Conservation (phyloP, 2,113 vertebrate species). For the Burhinus oedicnemus region DNA sequence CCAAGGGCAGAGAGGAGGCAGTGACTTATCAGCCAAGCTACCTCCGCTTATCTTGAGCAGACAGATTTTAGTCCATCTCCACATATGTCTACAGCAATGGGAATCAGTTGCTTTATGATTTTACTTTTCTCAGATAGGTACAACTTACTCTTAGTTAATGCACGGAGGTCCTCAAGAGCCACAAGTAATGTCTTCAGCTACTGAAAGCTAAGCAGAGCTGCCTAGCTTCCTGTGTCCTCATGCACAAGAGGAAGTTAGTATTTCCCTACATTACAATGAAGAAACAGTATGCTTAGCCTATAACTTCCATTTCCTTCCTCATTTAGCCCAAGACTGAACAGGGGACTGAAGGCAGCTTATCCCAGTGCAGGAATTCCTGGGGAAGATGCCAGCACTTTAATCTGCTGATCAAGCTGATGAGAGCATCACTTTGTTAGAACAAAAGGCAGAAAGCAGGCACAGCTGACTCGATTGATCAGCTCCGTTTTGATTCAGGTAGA, state of each 20-base stretch:
- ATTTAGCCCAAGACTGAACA: neutral
- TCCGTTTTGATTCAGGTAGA: neutral
- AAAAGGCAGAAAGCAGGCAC: neutral
- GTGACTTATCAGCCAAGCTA: neutral
- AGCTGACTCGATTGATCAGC: neutral
- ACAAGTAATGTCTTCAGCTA: neutral
- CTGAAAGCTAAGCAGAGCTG: neutral
- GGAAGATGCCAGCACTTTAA: constrained; percentile 60
- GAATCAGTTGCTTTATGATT: neutral
- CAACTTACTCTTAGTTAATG: neutral
- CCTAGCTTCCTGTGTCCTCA: neutral
- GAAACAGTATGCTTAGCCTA: neutral
- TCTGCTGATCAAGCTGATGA: constrained; percentile 42
- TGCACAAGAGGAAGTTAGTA: neutral
- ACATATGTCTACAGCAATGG: accelerated
- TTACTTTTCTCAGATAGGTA: neutral
- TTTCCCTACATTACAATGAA: neutral
- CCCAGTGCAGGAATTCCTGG: constrained; percentile 34
- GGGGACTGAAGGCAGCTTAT: neutral
- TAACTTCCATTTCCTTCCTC: neutral
- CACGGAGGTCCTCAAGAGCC: neutral
- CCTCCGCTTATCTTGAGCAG: neutral
- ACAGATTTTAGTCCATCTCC: neutral
- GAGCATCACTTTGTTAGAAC: neutral
- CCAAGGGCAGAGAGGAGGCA: neutral